These are phyloP conservation scores for Proterorhinus semilunaris DNA, from an alignment of 2,113 vertebrate genomes.

Conservation along the genomic window DNA sequence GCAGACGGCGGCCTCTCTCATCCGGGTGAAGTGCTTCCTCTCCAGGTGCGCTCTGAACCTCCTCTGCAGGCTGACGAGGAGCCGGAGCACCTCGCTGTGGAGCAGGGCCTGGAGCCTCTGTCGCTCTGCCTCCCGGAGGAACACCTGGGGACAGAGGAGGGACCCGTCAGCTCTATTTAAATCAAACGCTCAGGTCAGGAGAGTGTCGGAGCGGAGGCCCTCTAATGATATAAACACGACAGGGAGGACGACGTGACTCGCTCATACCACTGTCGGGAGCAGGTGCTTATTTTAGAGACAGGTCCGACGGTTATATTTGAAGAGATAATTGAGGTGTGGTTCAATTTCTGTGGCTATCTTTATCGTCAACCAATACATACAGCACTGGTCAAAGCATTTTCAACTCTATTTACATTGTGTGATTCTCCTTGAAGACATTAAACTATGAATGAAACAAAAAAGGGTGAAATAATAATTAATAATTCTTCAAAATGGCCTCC, in stretches of 20 bases:
- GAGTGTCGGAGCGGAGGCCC: slow-evolving; percentile 60
- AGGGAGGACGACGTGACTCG: slow-evolving; percentile 35
- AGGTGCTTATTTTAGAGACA: slow-evolving; percentile 40
- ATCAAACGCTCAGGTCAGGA: slow-evolving; percentile 8
- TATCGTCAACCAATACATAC: too few relatives aligned
- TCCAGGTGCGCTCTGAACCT: slow-evolving; percentile 84
- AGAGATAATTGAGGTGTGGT: too few relatives aligned
- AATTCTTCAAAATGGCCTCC: too few relatives aligned
- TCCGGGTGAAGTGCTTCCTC: slow-evolving; percentile 83
- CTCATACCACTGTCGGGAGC: slow-evolving; percentile 28
- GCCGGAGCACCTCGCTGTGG: slow-evolving; percentile 86
- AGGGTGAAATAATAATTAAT: too few relatives aligned
- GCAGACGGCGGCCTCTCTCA: slow-evolving; percentile 78
- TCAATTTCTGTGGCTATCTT: too few relatives aligned
- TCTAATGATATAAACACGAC: slow-evolving; percentile 66
- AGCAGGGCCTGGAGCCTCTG: slow-evolving; percentile 88
- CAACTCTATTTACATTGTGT: too few relatives aligned
- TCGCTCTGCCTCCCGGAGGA: slow-evolving; percentile 87
- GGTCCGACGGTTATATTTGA: too few relatives aligned
- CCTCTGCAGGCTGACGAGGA: slow-evolving; percentile 84
- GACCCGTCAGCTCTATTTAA: slow-evolving; percentile 21
- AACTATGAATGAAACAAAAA: too few relatives aligned
- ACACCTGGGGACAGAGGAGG: slow-evolving; percentile 80
- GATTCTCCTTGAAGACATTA: too few relatives aligned
- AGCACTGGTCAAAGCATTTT: too few relatives aligned